Conservation (phyloP, 2,888 invertebrate species). For the Scaptomyza reducta region DNA sequence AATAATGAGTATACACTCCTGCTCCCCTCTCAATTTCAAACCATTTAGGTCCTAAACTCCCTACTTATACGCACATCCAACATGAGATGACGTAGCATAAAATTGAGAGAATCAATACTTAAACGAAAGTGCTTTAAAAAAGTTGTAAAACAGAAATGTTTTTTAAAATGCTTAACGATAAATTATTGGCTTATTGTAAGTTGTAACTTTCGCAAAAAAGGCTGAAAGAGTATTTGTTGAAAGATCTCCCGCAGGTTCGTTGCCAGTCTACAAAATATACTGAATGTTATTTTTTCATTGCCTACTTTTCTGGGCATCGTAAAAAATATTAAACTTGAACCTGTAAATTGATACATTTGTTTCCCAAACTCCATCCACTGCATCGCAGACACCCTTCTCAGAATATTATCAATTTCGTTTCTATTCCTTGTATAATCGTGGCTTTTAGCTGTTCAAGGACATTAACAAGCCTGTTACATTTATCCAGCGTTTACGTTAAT, state of each 20-base stretch:
- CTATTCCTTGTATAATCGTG: not conserved
- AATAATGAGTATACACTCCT: slow-evolving; percentile 79
- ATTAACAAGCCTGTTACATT: not conserved
- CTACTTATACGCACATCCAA: not conserved
- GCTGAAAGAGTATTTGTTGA: no score
- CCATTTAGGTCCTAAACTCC: no score
- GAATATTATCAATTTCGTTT: not conserved
- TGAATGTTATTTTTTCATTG: not conserved
- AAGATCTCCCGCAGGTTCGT: no score
- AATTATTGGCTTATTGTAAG: no score
- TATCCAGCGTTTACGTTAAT: not conserved
- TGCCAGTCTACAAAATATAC: no score
- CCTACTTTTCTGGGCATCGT: not conserved
- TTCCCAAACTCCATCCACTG: no score
- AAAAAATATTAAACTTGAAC: no score
- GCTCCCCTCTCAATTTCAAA: slow-evolving; percentile 67
- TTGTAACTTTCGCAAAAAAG: no score
- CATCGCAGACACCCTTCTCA: no score
- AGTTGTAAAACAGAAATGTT: not conserved
- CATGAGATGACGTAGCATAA: not conserved
- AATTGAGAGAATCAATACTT: not conserved
- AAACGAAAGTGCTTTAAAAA: not conserved
- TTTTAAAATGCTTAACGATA: no score
- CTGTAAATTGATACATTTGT: no score
- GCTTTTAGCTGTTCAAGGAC: not conserved